Base-by-base conservation (phyloP, 1,140 invertebrate genomes). In the Hycleus phaleratus region DNA sequence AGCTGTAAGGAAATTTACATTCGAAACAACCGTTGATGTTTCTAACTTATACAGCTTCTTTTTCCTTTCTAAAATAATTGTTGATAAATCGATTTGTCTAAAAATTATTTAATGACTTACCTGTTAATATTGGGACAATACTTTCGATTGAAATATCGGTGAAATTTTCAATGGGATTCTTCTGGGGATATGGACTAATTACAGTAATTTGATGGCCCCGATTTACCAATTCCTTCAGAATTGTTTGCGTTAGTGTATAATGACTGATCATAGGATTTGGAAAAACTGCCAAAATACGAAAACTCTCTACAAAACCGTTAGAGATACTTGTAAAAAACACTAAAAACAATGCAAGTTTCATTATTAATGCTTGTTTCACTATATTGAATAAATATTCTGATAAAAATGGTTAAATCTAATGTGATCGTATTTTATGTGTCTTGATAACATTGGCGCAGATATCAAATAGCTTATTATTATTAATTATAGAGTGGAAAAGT, bases 121-220 rank as follows among this genome's bases (percentile, higher is more conserved):
- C 51, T 43, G 46, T 26, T 1, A 59, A n/a, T 18, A 24, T 18
- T 9, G 25, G 10, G n/a, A 46, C 52, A 10, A 57, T 25, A 18
- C 25, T 40, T 40, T 51, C 60, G 1, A 64, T 45, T 10, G 56
- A 62, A 38, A 64, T 55, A 43, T 61, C 60, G 11, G 42, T 52
- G 4, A 62, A 43, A 63, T 64, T 64, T 45, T 56, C 42, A 4
- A 45, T 11, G 0, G 49, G 52, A 38, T 66, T 60, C 26, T 69
- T 70, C 51, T 73, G 62, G n/a, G 69, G 71, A 55, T 73, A 75
- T 0, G 72, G 71, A 51, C 73, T 76, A 3, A 78, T 70, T 3
- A 77, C 70, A 4, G 74, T 78, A 0, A 79, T 69, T 52, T 79
- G 69, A 63, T 80, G 79, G n/a, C 76, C 77, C 26, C 71, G 62